A percentile compares a stretch with the other conserved stretches of the same genome.
Evolutionary conservation across 2,113 vertebrate genomes (phyloP).

Genomic region (Carettochelys insculpta): DNA sequence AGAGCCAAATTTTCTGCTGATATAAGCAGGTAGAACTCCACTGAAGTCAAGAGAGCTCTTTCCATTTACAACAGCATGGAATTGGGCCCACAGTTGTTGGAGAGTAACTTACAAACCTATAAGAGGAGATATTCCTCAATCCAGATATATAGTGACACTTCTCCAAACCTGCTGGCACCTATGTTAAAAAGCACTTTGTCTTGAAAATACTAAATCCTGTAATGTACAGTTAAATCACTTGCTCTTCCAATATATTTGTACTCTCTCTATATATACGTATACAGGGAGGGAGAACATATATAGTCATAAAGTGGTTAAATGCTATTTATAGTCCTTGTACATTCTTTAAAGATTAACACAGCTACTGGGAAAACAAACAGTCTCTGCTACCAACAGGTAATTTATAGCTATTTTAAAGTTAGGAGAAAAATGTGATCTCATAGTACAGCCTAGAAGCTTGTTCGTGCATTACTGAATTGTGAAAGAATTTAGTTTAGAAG

Average conservation of each 20-base stretch:
- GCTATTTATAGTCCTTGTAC: constrained; percentile 62
- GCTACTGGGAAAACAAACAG: constrained; percentile 45
- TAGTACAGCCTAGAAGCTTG: constrained; percentile 31
- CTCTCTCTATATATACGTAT: too few relatives aligned
- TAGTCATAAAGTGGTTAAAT: constrained; percentile 54
- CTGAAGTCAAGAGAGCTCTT: not conserved
- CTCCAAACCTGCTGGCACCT: not conserved
- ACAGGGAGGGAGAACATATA: too few relatives aligned
- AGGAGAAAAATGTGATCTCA: constrained; percentile 67
- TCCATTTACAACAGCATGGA: not conserved
- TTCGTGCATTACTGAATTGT: constrained; percentile 24
- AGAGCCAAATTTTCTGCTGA: not conserved
- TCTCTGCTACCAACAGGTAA: not conserved
- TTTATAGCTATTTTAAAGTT: constrained; percentile 58
- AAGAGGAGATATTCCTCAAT: fast-evolving
- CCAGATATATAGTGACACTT: not conserved
- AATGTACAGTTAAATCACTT: not conserved
- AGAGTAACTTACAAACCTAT: not conserved
- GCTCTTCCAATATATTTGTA: too few relatives aligned
- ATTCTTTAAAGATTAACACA: constrained; percentile 65
- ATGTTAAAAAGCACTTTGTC: not conserved
- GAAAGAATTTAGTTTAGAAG: constrained; percentile 53
- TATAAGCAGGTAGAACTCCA: not conserved
- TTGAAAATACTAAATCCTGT: constrained; percentile 30
- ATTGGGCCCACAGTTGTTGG: not conserved